Conservation (phyloP, 2,888 invertebrate species). For the Chloromyia formosa region DNA sequence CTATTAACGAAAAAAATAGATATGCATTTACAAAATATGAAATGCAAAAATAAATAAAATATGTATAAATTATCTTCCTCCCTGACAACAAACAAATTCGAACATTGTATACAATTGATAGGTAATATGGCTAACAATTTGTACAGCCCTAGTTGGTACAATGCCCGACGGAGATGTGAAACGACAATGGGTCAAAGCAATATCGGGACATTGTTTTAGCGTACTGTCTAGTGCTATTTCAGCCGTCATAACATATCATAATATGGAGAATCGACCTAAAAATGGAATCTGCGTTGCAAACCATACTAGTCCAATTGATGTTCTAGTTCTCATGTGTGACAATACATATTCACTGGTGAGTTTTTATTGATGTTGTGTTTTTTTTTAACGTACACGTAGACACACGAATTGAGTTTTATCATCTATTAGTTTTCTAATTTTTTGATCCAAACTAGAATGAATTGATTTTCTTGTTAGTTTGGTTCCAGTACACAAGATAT, state of each 20-base stretch:
- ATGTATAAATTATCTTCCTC: constrained; percentile 11
- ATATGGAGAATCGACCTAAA: constrained; percentile 84
- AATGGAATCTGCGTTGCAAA: constrained; percentile 96
- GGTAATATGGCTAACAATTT: constrained; percentile 88
- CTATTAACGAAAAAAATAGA: not conserved
- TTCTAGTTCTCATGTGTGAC: constrained; percentile 95
- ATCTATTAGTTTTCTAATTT: not conserved
- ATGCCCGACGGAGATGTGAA: constrained; percentile 82
- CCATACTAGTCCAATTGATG: constrained; percentile 99
- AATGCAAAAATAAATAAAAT: constrained; percentile 13
- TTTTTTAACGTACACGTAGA: constrained; percentile 14
- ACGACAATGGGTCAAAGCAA: constrained; percentile 79
- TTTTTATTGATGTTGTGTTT: constrained; percentile 54
- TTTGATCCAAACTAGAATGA: too few relatives aligned
- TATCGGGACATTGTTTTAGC: constrained; percentile 90
- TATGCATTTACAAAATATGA: not conserved
- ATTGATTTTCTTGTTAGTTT: too few relatives aligned
- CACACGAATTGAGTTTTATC: not conserved
- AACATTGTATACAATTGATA: constrained; percentile 63
- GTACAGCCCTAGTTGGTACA: constrained; percentile 87
- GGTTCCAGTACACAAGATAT: too few relatives aligned
- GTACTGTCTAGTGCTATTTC: constrained; percentile 92
- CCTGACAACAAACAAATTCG: constrained; percentile 28
- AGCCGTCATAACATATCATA: constrained; percentile 86
- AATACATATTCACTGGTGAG: constrained; percentile 96